phyloP scores from a whole-genome alignment of 2,113 vertebrate species.

The Actenoides lindsayi region DNA sequence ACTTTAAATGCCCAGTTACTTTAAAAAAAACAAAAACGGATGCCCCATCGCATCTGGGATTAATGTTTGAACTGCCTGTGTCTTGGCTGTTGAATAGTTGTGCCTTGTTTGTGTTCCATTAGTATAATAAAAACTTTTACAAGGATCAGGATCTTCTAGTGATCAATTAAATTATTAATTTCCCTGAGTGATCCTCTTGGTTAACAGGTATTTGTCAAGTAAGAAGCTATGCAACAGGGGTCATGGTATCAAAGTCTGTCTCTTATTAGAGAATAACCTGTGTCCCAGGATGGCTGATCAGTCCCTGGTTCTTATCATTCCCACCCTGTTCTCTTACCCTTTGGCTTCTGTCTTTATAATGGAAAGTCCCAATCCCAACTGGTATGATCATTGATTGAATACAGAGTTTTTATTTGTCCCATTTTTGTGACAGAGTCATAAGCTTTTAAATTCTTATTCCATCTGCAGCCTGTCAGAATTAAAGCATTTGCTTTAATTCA shows the following conservation, averaged over 20 bases:
- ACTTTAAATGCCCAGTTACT: neutral
- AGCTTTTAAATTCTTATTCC: neutral
- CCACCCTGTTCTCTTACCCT: neutral
- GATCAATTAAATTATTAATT: neutral
- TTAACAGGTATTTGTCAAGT: neutral
- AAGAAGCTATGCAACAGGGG: neutral
- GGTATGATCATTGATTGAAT: neutral
- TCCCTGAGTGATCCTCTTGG: neutral
- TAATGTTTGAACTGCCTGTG: neutral
- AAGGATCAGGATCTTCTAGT: neutral
- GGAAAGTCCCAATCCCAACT: neutral
- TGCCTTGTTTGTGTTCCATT: neutral
- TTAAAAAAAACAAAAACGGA: neutral
- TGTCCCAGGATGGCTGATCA: neutral
- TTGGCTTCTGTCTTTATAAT: neutral
- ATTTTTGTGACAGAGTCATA: neutral
- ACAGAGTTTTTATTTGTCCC: neutral
- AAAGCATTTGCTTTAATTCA: neutral
- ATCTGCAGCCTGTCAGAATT: neutral
- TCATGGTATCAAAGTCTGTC: neutral
- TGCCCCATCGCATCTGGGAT: neutral
- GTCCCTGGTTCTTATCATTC: neutral
- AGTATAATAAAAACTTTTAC: neutral
- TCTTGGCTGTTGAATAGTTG: neutral
- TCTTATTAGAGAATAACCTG: neutral